These are phyloP conservation scores for Hypsopygia costalis DNA, from an alignment of 2,888 invertebrate species.

Conservation along the genomic window DNA sequence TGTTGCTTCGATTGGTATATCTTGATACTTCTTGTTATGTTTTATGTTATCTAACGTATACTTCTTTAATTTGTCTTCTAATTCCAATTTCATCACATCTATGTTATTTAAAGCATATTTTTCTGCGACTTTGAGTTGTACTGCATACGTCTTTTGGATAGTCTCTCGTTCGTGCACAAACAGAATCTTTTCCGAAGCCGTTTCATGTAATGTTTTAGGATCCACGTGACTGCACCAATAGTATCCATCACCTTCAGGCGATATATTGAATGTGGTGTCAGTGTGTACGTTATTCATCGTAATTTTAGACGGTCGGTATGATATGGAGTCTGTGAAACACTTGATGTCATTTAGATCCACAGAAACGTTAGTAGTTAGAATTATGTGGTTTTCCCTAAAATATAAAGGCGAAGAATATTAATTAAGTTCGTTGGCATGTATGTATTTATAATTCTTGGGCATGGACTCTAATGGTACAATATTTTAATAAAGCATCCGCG, in stretches of 20 bases:
- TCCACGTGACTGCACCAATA: slow-evolving; percentile 63
- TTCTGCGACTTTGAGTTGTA: not conserved
- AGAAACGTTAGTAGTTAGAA: not conserved
- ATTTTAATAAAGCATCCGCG: no score
- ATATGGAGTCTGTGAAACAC: slow-evolving; percentile 18
- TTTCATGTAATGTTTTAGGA: slow-evolving; percentile 17
- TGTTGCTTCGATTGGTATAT: not conserved
- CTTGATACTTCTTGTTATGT: not conserved
- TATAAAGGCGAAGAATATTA: no score
- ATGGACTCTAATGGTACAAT: no score
- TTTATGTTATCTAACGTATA: not conserved
- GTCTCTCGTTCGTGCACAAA: not conserved
- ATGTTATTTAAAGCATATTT: not conserved
- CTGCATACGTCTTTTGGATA: not conserved
- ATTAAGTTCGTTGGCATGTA: no score
- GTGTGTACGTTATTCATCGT: not conserved
- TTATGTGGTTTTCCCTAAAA: slow-evolving; percentile 1
- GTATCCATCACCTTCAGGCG: slow-evolving; percentile 39
- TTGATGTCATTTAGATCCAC: slow-evolving; percentile 17
- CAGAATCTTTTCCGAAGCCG: not conserved
- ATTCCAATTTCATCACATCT: not conserved
- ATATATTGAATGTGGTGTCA: not conserved
- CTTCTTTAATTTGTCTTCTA: not conserved
- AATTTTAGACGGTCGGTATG: not conserved
- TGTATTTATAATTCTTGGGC: no score